Conservation (phyloP, 1,140 invertebrate genomes). For the Ylistrum balloti region DNA sequence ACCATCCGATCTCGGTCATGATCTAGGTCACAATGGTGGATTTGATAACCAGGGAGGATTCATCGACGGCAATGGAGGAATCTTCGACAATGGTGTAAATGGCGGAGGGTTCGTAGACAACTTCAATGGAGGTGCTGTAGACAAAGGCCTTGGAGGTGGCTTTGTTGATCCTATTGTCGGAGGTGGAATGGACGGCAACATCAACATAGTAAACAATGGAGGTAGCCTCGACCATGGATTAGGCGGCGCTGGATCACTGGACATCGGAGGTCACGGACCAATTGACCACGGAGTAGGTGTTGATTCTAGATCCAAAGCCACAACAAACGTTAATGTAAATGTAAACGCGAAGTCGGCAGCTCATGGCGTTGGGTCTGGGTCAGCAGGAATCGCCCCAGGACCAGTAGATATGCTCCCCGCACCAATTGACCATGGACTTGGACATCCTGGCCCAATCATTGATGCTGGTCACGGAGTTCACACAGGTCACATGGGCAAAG, state of each 20-base stretch:
- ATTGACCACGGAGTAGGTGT: not conserved
- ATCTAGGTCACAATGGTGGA: not conserved
- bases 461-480: not conserved
- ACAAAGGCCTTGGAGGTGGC: not conserved
- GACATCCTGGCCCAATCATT: not conserved
- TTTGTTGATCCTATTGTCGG: not conserved
- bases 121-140: not conserved
- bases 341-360: not conserved
- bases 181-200: not conserved
- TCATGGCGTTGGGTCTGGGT: not conserved
- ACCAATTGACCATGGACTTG: not conserved
- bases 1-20: not conserved
- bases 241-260: not conserved
- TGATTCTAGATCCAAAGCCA: not conserved
- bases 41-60: not conserved
- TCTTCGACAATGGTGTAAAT: not conserved
- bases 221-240: not conserved
- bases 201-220: not conserved
- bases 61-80: not conserved
- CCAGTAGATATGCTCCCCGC: not conserved
- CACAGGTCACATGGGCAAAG: not conserved
- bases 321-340: not conserved
- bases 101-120: not conserved
- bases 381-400: not conserved
- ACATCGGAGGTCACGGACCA: not conserved